Evolutionary conservation across 2,113 vertebrate species (phyloP).

Genomic region (Proterorhinus semilunaris): DNA sequence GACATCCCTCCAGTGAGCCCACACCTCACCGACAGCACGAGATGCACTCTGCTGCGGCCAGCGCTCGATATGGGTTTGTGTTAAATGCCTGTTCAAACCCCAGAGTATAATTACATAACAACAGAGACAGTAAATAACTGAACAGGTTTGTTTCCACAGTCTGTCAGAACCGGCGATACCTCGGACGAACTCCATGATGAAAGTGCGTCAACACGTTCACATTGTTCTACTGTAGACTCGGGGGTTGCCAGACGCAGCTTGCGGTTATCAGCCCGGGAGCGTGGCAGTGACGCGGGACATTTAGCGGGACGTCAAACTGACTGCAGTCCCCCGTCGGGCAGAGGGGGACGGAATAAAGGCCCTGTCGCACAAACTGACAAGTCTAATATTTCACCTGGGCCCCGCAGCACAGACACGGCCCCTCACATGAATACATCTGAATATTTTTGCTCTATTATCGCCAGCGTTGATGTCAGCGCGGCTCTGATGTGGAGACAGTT

Average conservation of each 20-base stretch:
- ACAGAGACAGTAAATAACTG: too few species aligned
- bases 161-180: too few species aligned
- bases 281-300: conserved; percentile 54
- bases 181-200: too few species aligned
- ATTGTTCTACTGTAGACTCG: not conserved
- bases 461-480: conserved; percentile 32
- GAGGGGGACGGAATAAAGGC: conserved; percentile 60
- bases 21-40: too few species aligned
- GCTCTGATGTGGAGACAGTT: conserved; percentile 23
- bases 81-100: too few species aligned
- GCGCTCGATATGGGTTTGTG: too few species aligned
- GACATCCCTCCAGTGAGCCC: too few species aligned
- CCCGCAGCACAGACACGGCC: conserved; percentile 36
- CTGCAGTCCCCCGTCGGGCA: conserved; percentile 64
- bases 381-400: conserved; percentile 64
- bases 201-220: too few species aligned
- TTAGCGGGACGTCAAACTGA: conserved; percentile 64
- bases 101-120: too few species aligned
- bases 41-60: too few species aligned
- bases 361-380: conserved; percentile 64
- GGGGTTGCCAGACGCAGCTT: conserved; percentile 33
- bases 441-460: conserved; percentile 40
- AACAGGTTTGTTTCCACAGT: too few species aligned
- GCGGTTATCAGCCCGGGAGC: conserved; percentile 53
- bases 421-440: conserved; percentile 39